Evolutionary conservation across 2,113 vertebrate genomes (phyloP).

Genomic region (Psettodes erumei): DNA sequence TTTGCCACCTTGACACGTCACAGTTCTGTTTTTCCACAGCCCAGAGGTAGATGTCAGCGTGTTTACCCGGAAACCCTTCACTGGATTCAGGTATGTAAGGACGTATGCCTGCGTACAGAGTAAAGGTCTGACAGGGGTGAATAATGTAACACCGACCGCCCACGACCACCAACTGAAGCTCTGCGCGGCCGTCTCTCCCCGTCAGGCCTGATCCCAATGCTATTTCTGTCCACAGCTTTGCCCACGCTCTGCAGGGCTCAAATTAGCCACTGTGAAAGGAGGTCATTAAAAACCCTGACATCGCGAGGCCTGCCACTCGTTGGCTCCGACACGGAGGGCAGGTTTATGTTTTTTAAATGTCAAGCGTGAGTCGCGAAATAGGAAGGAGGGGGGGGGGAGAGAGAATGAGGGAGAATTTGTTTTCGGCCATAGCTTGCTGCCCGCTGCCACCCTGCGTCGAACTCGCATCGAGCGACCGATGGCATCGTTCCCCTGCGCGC

Average conservation of each 20-base stretch:
- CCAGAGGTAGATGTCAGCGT: conserved; percentile 31
- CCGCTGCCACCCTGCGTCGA: background rate
- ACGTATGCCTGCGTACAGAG: conserved; percentile 10
- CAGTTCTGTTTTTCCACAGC: conserved; percentile 37
- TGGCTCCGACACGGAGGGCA: conserved; percentile 4
- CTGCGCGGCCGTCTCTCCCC: background rate
- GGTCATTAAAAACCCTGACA: conserved; percentile 41
- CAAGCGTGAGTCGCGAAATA: background rate
- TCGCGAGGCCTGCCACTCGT: background rate
- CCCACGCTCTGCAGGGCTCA: conserved; percentile 35
- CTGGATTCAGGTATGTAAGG: background rate
- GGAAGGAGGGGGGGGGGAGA: background rate
- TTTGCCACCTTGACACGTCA: conserved; percentile 55
- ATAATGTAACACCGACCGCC: conserved; percentile 19
- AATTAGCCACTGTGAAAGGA: conserved; percentile 47
- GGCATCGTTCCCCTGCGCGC: conserved; percentile 15
- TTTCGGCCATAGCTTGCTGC: background rate
- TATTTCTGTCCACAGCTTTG: conserved; percentile 46
- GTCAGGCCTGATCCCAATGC: conserved; percentile 15
- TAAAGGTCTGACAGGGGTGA: conserved; percentile 1
- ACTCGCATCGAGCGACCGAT: conserved; percentile 29
- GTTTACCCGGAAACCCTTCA: conserved; percentile 12
- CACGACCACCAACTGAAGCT: background rate
- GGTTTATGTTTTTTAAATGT: conserved; percentile 18
- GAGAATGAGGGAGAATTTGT: too few relatives aligned